phyloP scores from a whole-genome alignment of 2,888 invertebrate species.

The Heteromurus nitidus region DNA sequence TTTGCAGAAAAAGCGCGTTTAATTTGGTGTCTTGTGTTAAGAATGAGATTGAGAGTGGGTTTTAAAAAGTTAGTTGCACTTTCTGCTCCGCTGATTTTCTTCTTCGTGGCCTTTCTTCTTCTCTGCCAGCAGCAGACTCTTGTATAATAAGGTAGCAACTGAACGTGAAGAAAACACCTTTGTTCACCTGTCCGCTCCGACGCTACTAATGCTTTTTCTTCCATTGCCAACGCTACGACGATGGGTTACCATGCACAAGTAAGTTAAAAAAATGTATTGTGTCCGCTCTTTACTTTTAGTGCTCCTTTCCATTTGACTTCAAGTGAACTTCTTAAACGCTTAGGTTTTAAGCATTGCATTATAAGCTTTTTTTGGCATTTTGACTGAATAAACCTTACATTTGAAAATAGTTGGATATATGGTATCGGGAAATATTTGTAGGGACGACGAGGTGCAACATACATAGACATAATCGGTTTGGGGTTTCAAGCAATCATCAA shows the following conservation, averaged over 20 bases:
- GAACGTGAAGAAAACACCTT: conserved; percentile 46
- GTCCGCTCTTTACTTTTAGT: neutral
- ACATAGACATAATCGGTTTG: no score
- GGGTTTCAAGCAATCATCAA: no score
- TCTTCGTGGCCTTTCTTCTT: conserved; percentile 32
- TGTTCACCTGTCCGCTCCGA: conserved; percentile 44
- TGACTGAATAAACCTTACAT: neutral
- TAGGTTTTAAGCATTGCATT: neutral
- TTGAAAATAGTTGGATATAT: no score
- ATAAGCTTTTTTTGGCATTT: conserved; percentile 30
- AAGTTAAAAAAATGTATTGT: neutral
- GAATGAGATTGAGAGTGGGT: conserved; percentile 43
- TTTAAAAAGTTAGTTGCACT: conserved; percentile 70
- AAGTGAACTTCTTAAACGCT: conserved; percentile 27
- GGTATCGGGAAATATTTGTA: no score
- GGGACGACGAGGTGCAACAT: no score
- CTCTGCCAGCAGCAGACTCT: conserved; percentile 31
- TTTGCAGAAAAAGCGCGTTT: conserved; percentile 66
- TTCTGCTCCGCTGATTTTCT: conserved; percentile 69
- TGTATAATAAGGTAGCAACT: conserved; percentile 45
- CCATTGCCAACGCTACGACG: neutral
- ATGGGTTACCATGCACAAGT: neutral
- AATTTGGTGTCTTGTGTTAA: conserved; percentile 60
- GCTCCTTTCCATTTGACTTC: conserved; percentile 47
- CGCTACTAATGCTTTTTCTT: conserved; percentile 11